Conservation (phyloP, 2,797 vertebrate genomes). For the Somateria mollissima region DNA sequence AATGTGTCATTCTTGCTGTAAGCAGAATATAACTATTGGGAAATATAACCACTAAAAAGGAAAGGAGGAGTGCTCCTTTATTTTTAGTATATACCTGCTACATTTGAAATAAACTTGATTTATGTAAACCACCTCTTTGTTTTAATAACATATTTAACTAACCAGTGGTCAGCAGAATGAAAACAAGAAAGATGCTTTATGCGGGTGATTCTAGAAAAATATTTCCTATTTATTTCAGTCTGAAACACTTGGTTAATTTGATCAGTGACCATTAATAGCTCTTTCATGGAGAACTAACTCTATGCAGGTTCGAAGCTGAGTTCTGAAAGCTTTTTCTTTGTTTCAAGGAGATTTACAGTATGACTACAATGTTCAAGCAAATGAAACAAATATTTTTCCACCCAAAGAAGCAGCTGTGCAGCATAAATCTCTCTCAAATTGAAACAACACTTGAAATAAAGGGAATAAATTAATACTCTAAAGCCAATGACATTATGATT, state of each 20-base stretch:
- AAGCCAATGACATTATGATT: rapidly evolving
- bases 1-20: not conserved
- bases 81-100: not conserved
- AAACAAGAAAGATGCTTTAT: not conserved
- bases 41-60: not conserved
- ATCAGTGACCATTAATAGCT: not conserved
- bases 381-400: not conserved
- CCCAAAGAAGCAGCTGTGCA: not conserved
- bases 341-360: not conserved
- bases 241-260: not conserved
- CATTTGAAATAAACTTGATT: not conserved
- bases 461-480: not conserved
- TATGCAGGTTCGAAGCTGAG: not conserved
- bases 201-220: not conserved
- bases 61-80: not conserved
- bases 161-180: not conserved
- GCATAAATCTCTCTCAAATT: not conserved
- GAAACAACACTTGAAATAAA: not conserved
- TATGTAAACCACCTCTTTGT: not conserved
- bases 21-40: not conserved
- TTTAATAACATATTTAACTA: not conserved
- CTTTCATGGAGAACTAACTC: not conserved
- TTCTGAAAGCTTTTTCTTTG: not conserved
- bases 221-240: not conserved
- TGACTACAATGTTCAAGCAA: not conserved